A percentile compares a stretch with the other conserved stretches of the same genome.
Evolutionary conservation across 92 coral and sea anemone genomes (phyloP).

Genomic region (Phenganax stokvisi): DNA sequence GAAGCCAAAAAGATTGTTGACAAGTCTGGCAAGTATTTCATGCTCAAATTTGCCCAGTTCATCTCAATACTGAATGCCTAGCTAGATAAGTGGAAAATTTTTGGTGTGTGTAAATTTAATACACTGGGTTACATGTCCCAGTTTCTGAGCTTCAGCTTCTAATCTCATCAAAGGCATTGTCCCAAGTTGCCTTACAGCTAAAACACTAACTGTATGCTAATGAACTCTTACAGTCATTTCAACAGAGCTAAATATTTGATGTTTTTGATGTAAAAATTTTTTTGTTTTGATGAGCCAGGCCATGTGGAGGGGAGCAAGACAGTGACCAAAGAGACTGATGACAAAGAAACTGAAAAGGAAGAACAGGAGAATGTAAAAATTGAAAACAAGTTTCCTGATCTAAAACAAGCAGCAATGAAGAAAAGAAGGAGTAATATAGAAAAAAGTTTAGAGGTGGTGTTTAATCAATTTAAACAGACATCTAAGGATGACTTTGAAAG

Average conservation of each 20-base stretch:
- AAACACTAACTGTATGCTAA: neutral
- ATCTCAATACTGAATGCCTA: no score
- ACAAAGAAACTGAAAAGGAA: neutral
- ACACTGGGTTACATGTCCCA: neutral
- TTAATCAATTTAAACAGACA: neutral
- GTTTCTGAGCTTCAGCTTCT: neutral
- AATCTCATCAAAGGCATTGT: neutral
- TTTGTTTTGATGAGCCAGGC: neutral
- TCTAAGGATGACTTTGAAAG: neutral
- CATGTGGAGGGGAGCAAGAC: neutral
- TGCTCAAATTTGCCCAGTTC: neutral
- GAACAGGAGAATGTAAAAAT: neutral
- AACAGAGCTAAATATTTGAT: conserved; percentile 1
- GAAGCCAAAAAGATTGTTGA: neutral
- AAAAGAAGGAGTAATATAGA: neutral
- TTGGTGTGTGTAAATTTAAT: neutral
- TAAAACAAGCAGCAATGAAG: no score
- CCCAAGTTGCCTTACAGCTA: neutral
- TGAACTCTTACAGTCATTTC: neutral
- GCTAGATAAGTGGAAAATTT: neutral
- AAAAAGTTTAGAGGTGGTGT: neutral
- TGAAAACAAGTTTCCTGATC: no score
- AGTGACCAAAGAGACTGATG: neutral
- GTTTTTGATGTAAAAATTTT: neutral
- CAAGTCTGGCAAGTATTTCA: neutral